Evolutionary conservation across 1,140 invertebrate species (phyloP), one percentile per base, ranked within the genome.

Genomic region (Pantala flavescens): DNA sequence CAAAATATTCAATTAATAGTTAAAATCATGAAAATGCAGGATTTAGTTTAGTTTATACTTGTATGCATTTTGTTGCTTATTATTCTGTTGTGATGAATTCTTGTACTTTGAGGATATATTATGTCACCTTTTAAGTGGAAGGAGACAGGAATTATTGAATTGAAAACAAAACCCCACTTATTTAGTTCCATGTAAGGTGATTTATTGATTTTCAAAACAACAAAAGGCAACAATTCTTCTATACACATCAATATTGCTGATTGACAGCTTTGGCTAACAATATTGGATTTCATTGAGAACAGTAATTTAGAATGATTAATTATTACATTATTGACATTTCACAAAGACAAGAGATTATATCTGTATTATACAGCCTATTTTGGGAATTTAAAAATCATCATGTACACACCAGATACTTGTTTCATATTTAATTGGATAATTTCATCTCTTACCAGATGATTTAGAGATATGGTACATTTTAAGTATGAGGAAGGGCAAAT

Each of bases 121-220:
- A 63, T 21, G 49, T 63, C 49, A 63, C 49, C 28, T 36, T 36
- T 36, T 36, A 36, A 36, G 2, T 36, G 28, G 28, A 36, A 36
- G 28, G 28, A 63, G 49, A 63, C 14, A 63, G 49, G 49, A 21
- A 63, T 63, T 63, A 63, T 63, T 63, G 49, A 63, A 63, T 63
- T 63, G 49, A 63, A 63, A 63, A 63, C 49, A 63, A 63, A 63
- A 63, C 49, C 49, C 49, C 49, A 63, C 49, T 63, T 63, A 63
- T 63, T 63, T 19, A 63, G 14, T 63, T 63, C 49, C n/a, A 19
- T 63, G 49, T 16, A 63, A 63, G 49, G 12, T 63, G n/a, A 63
- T 63, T 63, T 63, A 63, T 63, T 63, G 16, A 63, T 19, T 63
- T 63, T 63, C 49, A 63, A 63, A 63, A 63, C 49, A 63, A 63